Evolutionary conservation across 2,113 vertebrate species (phyloP).

Genomic region (Pantherophis guttatus): DNA sequence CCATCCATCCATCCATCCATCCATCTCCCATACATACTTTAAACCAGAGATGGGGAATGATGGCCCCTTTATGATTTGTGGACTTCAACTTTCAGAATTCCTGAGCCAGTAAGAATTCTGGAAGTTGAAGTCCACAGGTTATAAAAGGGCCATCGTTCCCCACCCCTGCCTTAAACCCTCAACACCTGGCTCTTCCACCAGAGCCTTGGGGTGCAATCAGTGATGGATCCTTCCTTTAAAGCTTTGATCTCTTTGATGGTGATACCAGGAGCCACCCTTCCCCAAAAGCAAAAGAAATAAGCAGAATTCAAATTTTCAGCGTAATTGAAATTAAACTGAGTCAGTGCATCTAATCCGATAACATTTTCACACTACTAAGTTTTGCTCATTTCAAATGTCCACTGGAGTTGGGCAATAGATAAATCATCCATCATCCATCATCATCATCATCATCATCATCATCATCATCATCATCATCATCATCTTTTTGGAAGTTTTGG

Average conservation of each 20-base stretch:
- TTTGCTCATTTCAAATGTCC: not conserved
- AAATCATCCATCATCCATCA: not conserved
- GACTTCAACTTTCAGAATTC: not conserved
- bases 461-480: too few species aligned
- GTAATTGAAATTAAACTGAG: not conserved
- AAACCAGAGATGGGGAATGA: not conserved
- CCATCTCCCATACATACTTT: not conserved
- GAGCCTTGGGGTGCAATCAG: not conserved
- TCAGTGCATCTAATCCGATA: not conserved
- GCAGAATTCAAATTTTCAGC: not conserved
- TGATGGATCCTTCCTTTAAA: not conserved
- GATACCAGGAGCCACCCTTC: not conserved
- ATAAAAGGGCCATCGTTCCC: too few species aligned
- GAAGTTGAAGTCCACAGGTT: too few species aligned
- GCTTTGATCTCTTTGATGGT: not conserved
- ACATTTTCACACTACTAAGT: not conserved
- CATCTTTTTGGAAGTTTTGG: not conserved
- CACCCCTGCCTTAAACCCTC: not conserved
- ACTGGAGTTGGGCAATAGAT: not conserved
- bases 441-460: too few species aligned
- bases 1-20: too few species aligned
- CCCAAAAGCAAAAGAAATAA: not conserved
- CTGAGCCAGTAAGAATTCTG: too few species aligned
- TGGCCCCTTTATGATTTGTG: not conserved
- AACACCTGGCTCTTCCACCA: not conserved